Evolutionary conservation across 2,888 invertebrate genomes (phyloP).

Genomic region (Microplitis deprimator): DNA sequence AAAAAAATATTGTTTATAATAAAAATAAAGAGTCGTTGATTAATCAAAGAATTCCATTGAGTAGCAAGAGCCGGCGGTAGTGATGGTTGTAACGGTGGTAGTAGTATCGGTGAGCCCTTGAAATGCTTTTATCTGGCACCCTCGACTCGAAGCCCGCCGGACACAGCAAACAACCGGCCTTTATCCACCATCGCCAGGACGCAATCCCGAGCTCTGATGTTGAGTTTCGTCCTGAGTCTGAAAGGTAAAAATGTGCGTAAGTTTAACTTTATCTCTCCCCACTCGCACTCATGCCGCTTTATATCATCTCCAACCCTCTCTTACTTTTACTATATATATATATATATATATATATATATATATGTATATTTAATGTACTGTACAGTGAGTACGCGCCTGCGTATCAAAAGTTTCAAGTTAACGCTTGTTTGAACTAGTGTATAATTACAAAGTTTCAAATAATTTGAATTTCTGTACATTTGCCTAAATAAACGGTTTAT

Average conservation of each 20-base stretch:
- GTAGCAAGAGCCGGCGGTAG: constrained; percentile 40
- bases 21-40: constrained; percentile 44
- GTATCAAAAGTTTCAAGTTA: constrained; percentile 21
- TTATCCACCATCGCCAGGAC: constrained; percentile 27
- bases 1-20: not conserved
- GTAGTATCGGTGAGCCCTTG: constrained; percentile 54
- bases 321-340: not conserved
- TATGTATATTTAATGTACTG: not conserved
- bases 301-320: constrained; percentile 19
- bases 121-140: constrained; percentile 58
- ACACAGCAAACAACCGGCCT: constrained; percentile 59
- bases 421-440: constrained; percentile 39
- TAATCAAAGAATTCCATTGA: constrained; percentile 64
- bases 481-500: constrained; percentile 18
- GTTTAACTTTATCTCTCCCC: constrained; percentile 35
- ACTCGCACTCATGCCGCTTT: not conserved
- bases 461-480: constrained; percentile 32
- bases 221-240: constrained; percentile 9
- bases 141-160: constrained; percentile 52
- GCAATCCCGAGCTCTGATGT: constrained; percentile 12
- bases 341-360: not conserved
- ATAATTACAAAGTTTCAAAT: constrained; percentile 39
- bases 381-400: constrained; percentile 8
- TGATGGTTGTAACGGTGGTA: constrained; percentile 13
- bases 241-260: constrained; percentile 33